Base-by-base conservation (phyloP, 2,888 invertebrate species). In the Lepidonotus clava region DNA sequence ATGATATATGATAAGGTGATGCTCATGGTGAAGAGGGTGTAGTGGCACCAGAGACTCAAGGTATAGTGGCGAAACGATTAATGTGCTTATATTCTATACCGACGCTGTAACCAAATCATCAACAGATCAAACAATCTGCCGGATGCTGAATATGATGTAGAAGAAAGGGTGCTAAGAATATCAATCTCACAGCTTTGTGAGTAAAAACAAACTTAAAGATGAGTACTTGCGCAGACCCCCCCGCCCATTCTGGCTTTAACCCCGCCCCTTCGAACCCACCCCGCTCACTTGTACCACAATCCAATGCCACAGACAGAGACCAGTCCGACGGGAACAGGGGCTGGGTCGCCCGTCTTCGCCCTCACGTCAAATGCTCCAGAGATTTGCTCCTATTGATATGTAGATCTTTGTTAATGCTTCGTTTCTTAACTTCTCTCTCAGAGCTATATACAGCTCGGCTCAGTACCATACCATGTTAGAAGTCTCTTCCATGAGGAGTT, bases 101-200 rank as follows among this genome's bases (percentile, higher is more conserved):
- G 38, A 36, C 40, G 36, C 38, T 76, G 34, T 76, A 76, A 76
- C 11, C 36, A 34, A 6, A 34, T 71, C 38, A 76, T 40, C 38
- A 40, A 76, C 1, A 34, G 28, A 4, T 32, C 11, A 61, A 61
- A 4, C 4, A 8, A 61, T 4, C 2, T 11, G 11, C 24, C 34
- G n/a, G 28, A 76, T 76, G 76, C 76, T 36, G 76, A 76, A 28
- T 38, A 76, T 76, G 76, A 76, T 76, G 76, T 76, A 76, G 76
- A 76, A 34, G 21, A 61, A 28, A 11, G 61, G 61, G 61, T 61
- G 61, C 61, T 61, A 61, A 61, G 61, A 61, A 24, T 61, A 18
- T 61, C 61, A n/a, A n/a, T 61, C 28, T 61, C 28, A 28, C 61
- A 61, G 28, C 61, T 61, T 24, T 24, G 61, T 61, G 61, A 61